A percentile compares a stretch with the other conserved stretches of the same genome.
Conservation (phyloP, 1,140 invertebrate genomes). For the Lanistes nyassanus region DNA sequence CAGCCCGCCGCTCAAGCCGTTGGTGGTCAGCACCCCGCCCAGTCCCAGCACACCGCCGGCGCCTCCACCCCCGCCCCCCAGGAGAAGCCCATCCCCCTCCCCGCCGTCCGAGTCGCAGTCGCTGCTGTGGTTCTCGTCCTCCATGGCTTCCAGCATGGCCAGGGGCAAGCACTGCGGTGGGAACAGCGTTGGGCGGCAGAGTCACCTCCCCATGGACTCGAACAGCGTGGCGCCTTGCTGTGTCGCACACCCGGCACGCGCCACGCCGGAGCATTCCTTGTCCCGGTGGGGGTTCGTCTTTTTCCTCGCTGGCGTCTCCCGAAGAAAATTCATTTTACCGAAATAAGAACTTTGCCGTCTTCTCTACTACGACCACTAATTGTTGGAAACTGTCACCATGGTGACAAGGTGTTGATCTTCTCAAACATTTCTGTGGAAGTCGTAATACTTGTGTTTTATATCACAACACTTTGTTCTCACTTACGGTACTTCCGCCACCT, state of each 20-base stretch:
- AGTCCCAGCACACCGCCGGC: not conserved
- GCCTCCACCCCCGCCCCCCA: not conserved
- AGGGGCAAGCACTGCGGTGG: not conserved
- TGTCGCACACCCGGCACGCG: not conserved
- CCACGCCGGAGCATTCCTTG: not conserved
- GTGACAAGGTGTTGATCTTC: too few relatives aligned
- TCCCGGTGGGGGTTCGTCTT: not conserved
- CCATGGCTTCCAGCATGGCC: conserved; percentile 33
- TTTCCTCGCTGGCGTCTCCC: too few relatives aligned
- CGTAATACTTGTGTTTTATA: too few relatives aligned
- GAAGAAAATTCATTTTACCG: too few relatives aligned
- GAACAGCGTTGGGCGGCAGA: conserved; percentile 8
- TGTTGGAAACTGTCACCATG: too few relatives aligned
- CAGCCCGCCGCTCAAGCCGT: conserved; percentile 1
- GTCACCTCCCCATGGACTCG: not conserved
- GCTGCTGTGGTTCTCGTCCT: conserved; percentile 50
- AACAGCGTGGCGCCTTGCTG: conserved; percentile 7
- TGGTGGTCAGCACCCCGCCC: not conserved
- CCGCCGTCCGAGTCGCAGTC: conserved; percentile 49
- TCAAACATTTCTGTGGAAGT: too few relatives aligned
- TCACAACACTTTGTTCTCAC: too few relatives aligned
- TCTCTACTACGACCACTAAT: too few relatives aligned
- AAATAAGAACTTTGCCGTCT: too few relatives aligned
- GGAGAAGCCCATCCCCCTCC: conserved; percentile 33
- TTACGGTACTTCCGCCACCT: too few relatives aligned